Evolutionary conservation across 2,888 invertebrate genomes (phyloP).

Genomic region (Oscheius onirici): DNA sequence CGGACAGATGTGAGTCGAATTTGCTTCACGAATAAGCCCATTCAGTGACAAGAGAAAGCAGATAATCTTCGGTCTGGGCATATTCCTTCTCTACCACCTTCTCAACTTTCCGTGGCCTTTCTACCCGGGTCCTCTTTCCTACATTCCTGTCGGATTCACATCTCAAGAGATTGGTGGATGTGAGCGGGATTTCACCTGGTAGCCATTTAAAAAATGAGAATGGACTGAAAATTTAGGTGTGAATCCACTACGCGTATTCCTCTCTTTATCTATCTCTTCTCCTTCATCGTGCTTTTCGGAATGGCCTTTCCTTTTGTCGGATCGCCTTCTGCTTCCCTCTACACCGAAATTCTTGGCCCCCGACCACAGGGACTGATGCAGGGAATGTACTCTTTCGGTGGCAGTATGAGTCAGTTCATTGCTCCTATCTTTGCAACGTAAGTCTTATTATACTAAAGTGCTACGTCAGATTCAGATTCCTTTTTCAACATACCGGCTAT

Average conservation of each 20-base stretch:
- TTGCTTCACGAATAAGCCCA: too few species aligned
- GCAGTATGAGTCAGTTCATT: slow-evolving; percentile 50
- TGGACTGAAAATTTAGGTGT: too few species aligned
- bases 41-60: slow-evolving; percentile 47
- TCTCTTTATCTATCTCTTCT: slow-evolving; percentile 41
- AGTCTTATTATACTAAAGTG: neutral
- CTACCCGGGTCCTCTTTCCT: slow-evolving; percentile 49
- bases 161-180: slow-evolving; percentile 50
- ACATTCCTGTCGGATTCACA: slow-evolving; percentile 41
- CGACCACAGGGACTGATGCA: slow-evolving; percentile 56
- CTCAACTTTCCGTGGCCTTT: slow-evolving; percentile 53
- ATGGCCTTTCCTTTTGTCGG: slow-evolving; percentile 50
- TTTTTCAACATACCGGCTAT: slow-evolving; percentile 55
- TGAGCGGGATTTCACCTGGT: slow-evolving; percentile 41
- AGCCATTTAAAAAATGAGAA: too few species aligned
- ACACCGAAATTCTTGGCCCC: slow-evolving; percentile 50
- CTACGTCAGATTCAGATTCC: slow-evolving; percentile 33
- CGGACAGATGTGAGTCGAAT: slow-evolving; percentile 37
- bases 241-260: slow-evolving; percentile 45
- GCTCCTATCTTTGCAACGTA: slow-evolving; percentile 51
- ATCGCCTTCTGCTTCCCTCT: slow-evolving; percentile 45
- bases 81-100: slow-evolving; percentile 48
- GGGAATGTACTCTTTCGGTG: slow-evolving; percentile 53
- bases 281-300: slow-evolving; percentile 47
- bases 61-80: slow-evolving; percentile 43